These are phyloP conservation scores for Apotomis capreana DNA, from an alignment of 2,888 invertebrate species.

Conservation along the genomic window DNA sequence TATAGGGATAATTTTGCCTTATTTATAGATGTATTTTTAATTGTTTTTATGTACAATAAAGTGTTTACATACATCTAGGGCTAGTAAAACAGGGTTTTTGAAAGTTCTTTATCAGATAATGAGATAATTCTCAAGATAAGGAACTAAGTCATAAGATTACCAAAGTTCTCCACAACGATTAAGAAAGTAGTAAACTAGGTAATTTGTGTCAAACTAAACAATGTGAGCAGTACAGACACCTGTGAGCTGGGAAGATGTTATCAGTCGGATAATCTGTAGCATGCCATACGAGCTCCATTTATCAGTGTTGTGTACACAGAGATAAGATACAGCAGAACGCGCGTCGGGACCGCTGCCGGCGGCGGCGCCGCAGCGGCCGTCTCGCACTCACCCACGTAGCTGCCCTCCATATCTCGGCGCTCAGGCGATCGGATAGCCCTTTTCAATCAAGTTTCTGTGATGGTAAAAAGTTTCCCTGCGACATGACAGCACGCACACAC, in stretches of 20 bases:
- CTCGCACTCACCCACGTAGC: slow-evolving; percentile 69
- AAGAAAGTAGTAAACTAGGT: slow-evolving; percentile 1
- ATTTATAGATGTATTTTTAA: too few relatives aligned
- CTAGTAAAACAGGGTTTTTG: too few relatives aligned
- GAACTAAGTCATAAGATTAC: not conserved
- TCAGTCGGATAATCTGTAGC: slow-evolving; percentile 34
- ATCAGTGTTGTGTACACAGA: slow-evolving; percentile 38
- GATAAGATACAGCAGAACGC: slow-evolving; percentile 34
- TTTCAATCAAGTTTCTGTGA: slow-evolving; percentile 62
- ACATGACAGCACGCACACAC: slow-evolving; percentile 73
- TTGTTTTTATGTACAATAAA: too few relatives aligned
- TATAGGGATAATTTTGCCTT: too few relatives aligned
- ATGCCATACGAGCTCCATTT: slow-evolving; percentile 11
- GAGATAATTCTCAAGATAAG: not conserved
- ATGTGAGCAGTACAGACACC: slow-evolving; percentile 22
- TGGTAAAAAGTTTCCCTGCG: slow-evolving; percentile 65
- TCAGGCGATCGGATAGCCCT: slow-evolving; percentile 45
- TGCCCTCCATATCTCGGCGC: slow-evolving; percentile 69
- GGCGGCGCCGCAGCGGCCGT: slow-evolving; percentile 8
- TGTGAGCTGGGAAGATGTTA: slow-evolving; percentile 23
- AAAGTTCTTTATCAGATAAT: too few relatives aligned
- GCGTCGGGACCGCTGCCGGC: slow-evolving; percentile 11
- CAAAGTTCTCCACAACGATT: not conserved
- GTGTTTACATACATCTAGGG: too few relatives aligned
- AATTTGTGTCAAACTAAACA: not conserved